Base-by-base conservation (phyloP, 92 coral and sea anemone species). In the Heliopora coerulea region DNA sequence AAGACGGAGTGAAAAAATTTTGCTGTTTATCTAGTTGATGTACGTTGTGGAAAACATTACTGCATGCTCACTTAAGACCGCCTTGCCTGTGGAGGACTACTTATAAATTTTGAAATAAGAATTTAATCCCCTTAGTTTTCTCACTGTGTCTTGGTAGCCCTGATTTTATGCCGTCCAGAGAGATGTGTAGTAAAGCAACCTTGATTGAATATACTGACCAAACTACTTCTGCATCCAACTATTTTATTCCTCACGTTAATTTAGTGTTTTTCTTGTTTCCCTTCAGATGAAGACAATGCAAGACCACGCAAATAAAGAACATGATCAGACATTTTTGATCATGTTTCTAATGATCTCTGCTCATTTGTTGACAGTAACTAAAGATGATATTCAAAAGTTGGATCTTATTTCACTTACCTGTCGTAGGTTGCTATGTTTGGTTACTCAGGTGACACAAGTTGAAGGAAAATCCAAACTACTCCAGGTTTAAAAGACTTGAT, bases 301-400 rank as follows among this genome's bases (percentile, higher is more conserved):
- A 33, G 63, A 70, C 9, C 62, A 33, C 34, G 74, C 58, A 15
- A 67, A 26, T 31, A 11, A 46, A 67, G 37, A 11, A 20, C 57
- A 25, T 44, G 42, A 67, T 41, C 21, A 67, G 34, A 44, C 20
- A 44, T 67, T 67, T 44, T 34, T 27, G 1, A 32, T 70, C 49
- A 52, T 70, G 62, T 70, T 52, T 54, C 62, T 70, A 19, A 32
- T 54, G 63, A 52, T 70, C 52, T 52, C 62, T 34, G n/a, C 15
- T n/a, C 62, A 70, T 28, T 52, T 49, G 39, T 28, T 70, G 26
- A 70, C 20, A 31, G 35, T 24, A n/a, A 29, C 33, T 3, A 54
- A 33, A 20, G 50, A 70, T 52, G 77, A 70, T 29, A 20, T 5
- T 52, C 77, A 31, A 35, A 70, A 21, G 25, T 70, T 54, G 52